Evolutionary conservation across 2,888 invertebrate genomes (phyloP), one percentile per base, ranked within the genome.

Genomic region (Spilosoma lubricipeda): DNA sequence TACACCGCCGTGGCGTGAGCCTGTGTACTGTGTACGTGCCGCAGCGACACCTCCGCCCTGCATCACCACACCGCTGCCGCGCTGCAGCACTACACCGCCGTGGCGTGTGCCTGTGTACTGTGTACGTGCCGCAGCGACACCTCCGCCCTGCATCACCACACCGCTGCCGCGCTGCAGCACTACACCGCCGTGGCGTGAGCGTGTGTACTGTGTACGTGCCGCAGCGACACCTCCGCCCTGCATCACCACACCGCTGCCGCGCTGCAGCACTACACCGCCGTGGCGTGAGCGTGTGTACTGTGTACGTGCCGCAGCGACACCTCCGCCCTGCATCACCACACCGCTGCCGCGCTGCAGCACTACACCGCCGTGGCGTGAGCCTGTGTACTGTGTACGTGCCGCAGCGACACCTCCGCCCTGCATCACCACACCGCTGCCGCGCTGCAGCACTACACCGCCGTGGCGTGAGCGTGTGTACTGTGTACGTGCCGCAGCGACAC

Each of bases 21-120:
- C 20, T 70, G 79, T 66, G 71, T 59, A 72, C 65, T 20, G 48
- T 48, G 48, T 52, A 52, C 52, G 52, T 52, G 97, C 79, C 97
- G 97, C 78, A 97, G 98, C 82, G 97, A 97, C 88, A 97, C 97
- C 69, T 96, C 97, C 76, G 90, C 93, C 0, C 77, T 93, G 5
- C 90, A 89, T 59, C 92, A 90, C 59, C 91, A 93, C 84, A 91
- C 93, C 7, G 91, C 92, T 9, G 93, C 93, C 13, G 90, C 93
- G 0, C 83, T 94, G 0, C 85, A 90, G 30, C 94, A 94, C 77
- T 94, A 93, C 78, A 90, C 93, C 15, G 84, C 88, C 36, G 86
- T 89, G 69, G 88, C 91, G 23, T 91, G 85, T 88, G 80, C 68
- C 20, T 70, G 79, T 66, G 71, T 59, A 72, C 65, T 23, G 52